Evolutionary conservation across 1,140 invertebrate species (phyloP).

Genomic region (Oryctes rhinoceros): DNA sequence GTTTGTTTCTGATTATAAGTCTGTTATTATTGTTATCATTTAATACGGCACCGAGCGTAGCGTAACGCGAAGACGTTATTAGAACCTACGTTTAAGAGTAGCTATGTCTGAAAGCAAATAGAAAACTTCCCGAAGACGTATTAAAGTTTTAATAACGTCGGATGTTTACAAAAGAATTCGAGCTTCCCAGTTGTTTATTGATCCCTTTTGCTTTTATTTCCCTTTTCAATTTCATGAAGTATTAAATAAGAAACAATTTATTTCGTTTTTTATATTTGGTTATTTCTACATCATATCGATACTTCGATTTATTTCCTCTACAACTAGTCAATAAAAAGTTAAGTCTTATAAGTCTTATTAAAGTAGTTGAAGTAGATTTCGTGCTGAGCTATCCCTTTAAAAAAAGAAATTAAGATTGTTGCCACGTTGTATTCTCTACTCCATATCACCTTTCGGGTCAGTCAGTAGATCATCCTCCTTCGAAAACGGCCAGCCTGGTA

Average conservation of each 20-base stretch:
- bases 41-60: neutral
- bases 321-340: too few relatives aligned
- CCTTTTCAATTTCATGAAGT: too few relatives aligned
- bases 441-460: too few relatives aligned
- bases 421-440: too few relatives aligned
- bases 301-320: too few relatives aligned
- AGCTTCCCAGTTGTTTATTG: neutral
- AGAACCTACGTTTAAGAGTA: slow-evolving; percentile 24
- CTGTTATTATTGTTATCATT: slow-evolving; percentile 21
- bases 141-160: slow-evolving; percentile 33
- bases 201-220: neutral
- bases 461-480: too few relatives aligned
- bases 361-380: too few relatives aligned
- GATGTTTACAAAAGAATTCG: slow-evolving; percentile 36
- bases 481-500: too few relatives aligned
- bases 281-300: neutral
- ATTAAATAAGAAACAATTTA: neutral
- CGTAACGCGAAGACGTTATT: slow-evolving; percentile 27
- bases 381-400: too few relatives aligned
- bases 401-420: too few relatives aligned
- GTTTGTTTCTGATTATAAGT: slow-evolving; percentile 12
- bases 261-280: neutral
- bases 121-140: slow-evolving; percentile 6
- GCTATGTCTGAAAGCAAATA: slow-evolving; percentile 19
- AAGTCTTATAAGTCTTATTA: too few relatives aligned